A percentile compares a stretch with the other conserved stretches of the same genome.
Conservation (phyloP, 2,113 vertebrate genomes). For the Pelecanoides urinatrix region DNA sequence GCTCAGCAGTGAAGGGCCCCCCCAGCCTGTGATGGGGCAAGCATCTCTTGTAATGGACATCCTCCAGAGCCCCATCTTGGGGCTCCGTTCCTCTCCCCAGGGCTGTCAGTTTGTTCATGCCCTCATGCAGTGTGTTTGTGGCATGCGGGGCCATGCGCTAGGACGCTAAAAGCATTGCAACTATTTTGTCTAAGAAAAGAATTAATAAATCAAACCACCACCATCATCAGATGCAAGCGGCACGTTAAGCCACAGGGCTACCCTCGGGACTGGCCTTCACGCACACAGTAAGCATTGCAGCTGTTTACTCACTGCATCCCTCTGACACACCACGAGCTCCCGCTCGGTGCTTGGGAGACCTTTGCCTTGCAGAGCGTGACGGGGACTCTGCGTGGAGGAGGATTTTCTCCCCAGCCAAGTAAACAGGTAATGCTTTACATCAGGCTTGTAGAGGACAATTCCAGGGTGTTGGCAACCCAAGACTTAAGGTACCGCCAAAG, state of each 20-base stretch:
- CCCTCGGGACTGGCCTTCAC: neutral
- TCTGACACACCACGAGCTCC: neutral
- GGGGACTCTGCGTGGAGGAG: neutral
- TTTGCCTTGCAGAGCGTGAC: neutral
- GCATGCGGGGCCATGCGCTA: slow-evolving; percentile 68
- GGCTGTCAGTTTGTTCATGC: neutral
- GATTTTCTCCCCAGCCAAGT: neutral
- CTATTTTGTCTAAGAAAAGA: neutral
- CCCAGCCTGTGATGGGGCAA: neutral
- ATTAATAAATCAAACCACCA: neutral
- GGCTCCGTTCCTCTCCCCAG: neutral
- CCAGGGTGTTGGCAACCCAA: neutral
- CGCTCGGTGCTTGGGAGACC: neutral
- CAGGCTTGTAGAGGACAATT: neutral
- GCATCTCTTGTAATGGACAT: slow-evolving; percentile 51
- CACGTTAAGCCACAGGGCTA: slow-evolving; percentile 14
- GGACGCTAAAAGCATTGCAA: neutral
- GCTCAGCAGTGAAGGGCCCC: neutral
- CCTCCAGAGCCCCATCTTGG: neutral
- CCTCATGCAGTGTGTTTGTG: slow-evolving; percentile 59
- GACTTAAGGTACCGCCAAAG: slow-evolving; percentile 48
- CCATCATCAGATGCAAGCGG: neutral
- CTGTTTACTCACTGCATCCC: neutral
- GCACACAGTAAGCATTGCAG: neutral
- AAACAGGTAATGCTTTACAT: neutral